Base-by-base conservation (phyloP, 2,113 vertebrate genomes). In the Dicaeum eximium region DNA sequence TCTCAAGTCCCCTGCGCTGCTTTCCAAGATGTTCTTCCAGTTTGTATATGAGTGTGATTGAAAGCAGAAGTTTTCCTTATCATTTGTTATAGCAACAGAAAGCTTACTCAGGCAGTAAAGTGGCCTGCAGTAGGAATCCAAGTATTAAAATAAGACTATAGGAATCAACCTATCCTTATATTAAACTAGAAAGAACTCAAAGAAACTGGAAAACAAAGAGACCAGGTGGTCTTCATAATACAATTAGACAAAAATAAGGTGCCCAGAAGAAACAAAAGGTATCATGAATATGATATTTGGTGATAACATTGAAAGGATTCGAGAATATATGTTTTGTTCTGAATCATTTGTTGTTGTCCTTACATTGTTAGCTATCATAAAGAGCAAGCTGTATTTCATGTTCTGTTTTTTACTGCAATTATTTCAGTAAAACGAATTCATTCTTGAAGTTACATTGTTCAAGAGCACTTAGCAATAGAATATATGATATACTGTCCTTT, bases 381-480 rank as follows among this genome's bases (percentile, higher is more conserved):
- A 79, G 77, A 86, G 62, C 35, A 90, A 94, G 79, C 67, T 80
- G 51, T 88, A 92, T 70, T 83, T 95, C 71, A 88, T 82, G 47
- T 90, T 82, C 81, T 74, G 30, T 56, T 94, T 85, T 88, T 86
- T 83, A 86, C 13, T 70, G 75, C 51, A 90, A 90, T 91, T 80
- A 82, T 88, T 97, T 91, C 88, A 28, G 53, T 75, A 51, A 82
- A 92, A 94, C 80, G 73, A 94, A 92, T 85, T 86, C 0, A 74
- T 88, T 94, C 80, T 65, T 1, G 31, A 86, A 74, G 88, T 78
- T 80, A 48, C 51, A 67, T 71, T 97, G 72, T 92, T 92, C 64
- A 88, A 80, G 40, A 50, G 10, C 37, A 88, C 60, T 93, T 80
- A 78, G 64, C 31, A 88, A 67, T 66, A 83, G 60, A 80, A 74